Conservation (phyloP, 2,797 vertebrate genomes). For the Thalassophryne amazonica region DNA sequence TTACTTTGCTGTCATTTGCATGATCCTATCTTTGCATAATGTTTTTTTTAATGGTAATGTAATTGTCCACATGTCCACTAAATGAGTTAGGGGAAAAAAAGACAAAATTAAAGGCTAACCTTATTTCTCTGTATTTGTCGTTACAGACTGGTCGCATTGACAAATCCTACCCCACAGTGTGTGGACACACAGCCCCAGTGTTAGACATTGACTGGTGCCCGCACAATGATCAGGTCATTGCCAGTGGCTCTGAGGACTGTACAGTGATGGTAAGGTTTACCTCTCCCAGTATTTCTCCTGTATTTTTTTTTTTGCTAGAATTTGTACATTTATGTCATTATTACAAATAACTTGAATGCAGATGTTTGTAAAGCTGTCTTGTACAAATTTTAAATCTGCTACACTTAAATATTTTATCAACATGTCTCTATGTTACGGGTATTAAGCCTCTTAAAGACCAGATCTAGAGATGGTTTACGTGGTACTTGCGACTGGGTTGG, state of each 20-base stretch:
- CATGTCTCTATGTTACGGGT: too few relatives aligned
- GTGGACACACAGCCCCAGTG: constrained; percentile 95
- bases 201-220: constrained; percentile 98
- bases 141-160: constrained; percentile 92
- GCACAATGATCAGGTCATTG: constrained; percentile 94
- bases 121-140: constrained; percentile 48
- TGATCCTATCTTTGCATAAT: neutral
- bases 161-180: constrained; percentile 95
- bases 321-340: too few relatives aligned
- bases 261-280: constrained; percentile 90
- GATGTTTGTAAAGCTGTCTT: too few relatives aligned
- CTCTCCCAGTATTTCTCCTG: too few relatives aligned
- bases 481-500: too few relatives aligned
- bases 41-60: constrained; percentile 28
- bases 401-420: too few relatives aligned
- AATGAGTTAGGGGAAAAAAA: neutral
- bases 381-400: too few relatives aligned
- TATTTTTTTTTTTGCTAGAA: too few relatives aligned
- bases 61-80: constrained; percentile 25
- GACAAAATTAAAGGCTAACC: constrained; percentile 34
- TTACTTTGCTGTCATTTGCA: neutral
- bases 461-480: too few relatives aligned
- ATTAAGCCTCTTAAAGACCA: too few relatives aligned
- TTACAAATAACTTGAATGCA: too few relatives aligned
- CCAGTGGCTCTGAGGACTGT: constrained; percentile 96